Conservation (phyloP, 2,797 vertebrate genomes). For the Setipinna tenuifilis region DNA sequence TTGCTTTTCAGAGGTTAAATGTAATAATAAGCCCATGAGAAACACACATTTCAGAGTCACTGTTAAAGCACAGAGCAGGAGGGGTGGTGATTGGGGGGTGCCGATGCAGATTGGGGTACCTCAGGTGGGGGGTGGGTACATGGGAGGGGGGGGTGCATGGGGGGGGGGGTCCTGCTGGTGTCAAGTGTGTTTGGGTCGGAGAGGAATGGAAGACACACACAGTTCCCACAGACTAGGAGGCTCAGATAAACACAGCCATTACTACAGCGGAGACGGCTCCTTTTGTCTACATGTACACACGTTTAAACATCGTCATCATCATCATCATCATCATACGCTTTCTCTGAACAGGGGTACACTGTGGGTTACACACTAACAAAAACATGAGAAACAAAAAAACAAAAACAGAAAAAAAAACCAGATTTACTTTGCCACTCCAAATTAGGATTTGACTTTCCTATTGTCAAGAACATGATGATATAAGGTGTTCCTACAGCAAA, state of each 20-base stretch:
- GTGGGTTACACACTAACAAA: not conserved
- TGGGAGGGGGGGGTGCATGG: not conserved
- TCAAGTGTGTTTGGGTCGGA: not conserved
- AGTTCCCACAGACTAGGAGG: not conserved
- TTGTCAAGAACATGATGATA: not conserved
- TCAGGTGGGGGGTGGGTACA: not conserved
- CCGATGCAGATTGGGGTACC: not conserved
- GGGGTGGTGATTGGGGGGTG: not conserved
- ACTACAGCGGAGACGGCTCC: not conserved
- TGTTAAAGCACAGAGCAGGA: slow-evolving; percentile 32
- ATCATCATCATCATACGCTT: not conserved
- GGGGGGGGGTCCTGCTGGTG: not conserved
- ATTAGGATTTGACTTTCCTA: not conserved
- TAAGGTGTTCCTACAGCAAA: too few relatives aligned
- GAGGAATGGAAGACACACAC: not conserved
- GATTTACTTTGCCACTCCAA: not conserved
- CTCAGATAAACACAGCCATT: not conserved
- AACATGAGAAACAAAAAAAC: not conserved
- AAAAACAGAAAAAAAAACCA: not conserved
- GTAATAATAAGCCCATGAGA: slow-evolving; percentile 40
- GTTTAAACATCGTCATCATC: not conserved
- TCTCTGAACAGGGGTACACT: not conserved
- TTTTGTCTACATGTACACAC: not conserved
- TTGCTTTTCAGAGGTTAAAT: slow-evolving; percentile 41
- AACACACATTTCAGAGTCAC: slow-evolving; percentile 41